These are phyloP conservation scores for Fregetta grallaria DNA, from an alignment of 2,113 vertebrate species.

Conservation along the genomic window DNA sequence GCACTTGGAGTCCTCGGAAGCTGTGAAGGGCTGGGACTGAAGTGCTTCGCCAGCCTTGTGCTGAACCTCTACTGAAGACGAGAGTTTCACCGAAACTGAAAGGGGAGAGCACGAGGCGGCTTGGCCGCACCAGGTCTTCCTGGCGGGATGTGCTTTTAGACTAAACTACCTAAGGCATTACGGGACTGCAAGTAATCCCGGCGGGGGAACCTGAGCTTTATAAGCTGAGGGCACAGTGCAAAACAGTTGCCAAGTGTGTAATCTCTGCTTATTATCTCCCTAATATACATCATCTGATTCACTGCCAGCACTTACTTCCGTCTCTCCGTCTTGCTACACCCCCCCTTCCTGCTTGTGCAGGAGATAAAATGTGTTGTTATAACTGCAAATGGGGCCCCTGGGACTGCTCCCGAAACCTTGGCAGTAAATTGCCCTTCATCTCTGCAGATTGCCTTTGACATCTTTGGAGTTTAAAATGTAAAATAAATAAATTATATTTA, in stretches of 20 bases:
- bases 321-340: not conserved
- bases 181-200: not conserved
- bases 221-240: not conserved
- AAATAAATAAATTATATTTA: not conserved
- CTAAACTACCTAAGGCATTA: not conserved
- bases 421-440: not conserved
- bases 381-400: slow-evolving; percentile 25
- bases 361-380: slow-evolving; percentile 46
- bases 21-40: not conserved
- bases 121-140: not conserved
- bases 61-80: not conserved
- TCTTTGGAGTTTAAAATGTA: not conserved
- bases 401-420: slow-evolving; percentile 7
- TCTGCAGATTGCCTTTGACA: not conserved
- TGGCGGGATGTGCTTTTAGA: not conserved
- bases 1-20: not conserved
- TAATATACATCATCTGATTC: slow-evolving; percentile 10
- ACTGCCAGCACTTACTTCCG: slow-evolving; percentile 29
- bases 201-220: not conserved
- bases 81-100: slow-evolving; percentile 3
- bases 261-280: slow-evolving; percentile 53
- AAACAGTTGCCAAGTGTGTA: not conserved
- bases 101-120: not conserved
- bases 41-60: rapidly evolving
- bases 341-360: slow-evolving; percentile 1